phyloP scores from a whole-genome alignment of 2,888 invertebrate species.

The Tholera decimalis region DNA sequence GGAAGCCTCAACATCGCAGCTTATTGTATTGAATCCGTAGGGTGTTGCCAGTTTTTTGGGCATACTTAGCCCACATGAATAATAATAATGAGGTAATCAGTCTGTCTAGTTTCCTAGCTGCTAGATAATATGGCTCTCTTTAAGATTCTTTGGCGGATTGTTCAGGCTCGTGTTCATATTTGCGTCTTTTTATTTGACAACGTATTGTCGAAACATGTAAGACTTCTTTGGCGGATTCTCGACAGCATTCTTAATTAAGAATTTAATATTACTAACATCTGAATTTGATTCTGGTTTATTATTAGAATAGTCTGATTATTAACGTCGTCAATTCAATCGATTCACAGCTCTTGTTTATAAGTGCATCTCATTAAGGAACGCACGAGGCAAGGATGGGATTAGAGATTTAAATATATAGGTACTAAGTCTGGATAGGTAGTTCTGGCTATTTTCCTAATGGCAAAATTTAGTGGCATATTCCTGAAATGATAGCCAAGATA shows the following conservation, averaged over 20 bases:
- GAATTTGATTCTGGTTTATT: background rate
- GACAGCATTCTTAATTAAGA: background rate
- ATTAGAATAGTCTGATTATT: background rate
- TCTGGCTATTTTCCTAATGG: constrained; percentile 40
- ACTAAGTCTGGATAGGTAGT: background rate
- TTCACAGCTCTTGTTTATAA: background rate
- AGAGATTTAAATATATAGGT: constrained; percentile 4
- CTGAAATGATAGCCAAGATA: constrained; percentile 23
- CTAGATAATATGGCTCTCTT: background rate
- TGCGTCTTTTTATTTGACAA: background rate
- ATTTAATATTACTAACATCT: background rate
- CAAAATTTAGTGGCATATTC: background rate
- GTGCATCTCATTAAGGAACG: background rate
- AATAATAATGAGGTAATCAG: background rate
- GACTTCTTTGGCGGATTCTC: background rate
- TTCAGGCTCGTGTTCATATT: background rate
- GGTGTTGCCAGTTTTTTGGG: too few species aligned
- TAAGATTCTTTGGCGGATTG: background rate
- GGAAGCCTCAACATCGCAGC: too few species aligned
- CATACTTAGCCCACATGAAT: too few species aligned
- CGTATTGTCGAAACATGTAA: background rate
- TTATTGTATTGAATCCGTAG: too few species aligned
- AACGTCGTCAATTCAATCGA: background rate
- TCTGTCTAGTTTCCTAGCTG: background rate
- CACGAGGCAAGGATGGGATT: background rate